A percentile compares a stretch with the other conserved stretches of the same genome.
These are phyloP conservation scores for Syritta pipiens DNA, from an alignment of 2,888 invertebrate species.

Conservation along the genomic window DNA sequence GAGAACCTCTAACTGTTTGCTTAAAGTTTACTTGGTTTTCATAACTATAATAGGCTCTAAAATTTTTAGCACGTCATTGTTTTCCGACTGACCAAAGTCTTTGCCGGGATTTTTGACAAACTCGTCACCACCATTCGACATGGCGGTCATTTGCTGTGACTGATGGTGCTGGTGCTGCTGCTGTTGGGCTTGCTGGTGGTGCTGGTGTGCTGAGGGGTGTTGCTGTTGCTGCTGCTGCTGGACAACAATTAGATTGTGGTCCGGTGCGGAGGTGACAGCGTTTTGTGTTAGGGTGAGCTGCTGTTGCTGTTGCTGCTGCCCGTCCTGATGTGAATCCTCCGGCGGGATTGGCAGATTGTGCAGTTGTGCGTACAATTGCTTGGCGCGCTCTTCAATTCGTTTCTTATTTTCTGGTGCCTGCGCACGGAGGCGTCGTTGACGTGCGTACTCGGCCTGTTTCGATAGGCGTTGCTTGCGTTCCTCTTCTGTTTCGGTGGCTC, in stretches of 20 bases:
- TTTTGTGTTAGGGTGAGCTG: constrained; percentile 53
- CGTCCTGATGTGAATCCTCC: constrained; percentile 62
- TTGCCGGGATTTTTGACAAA: constrained; percentile 73
- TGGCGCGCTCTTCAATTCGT: constrained; percentile 72
- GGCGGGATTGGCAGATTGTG: constrained; percentile 66
- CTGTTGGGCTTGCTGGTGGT: constrained; percentile 40
- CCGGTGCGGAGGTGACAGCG: constrained; percentile 28
- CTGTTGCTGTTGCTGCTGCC: constrained; percentile 71
- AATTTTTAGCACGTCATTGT: constrained; percentile 79
- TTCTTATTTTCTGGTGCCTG: constrained; percentile 75
- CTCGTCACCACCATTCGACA: constrained; percentile 62
- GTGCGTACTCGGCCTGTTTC: constrained; percentile 78
- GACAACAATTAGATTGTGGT: constrained; percentile 45
- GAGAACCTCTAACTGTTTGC: constrained; percentile 24
- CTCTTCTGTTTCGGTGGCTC: constrained; percentile 76
- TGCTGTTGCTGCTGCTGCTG: constrained; percentile 57
- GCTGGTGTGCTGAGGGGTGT: constrained; percentile 57
- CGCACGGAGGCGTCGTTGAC: constrained; percentile 76
- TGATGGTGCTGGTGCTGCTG: constrained; percentile 21
- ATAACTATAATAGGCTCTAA: constrained; percentile 79
- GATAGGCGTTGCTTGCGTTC: constrained; percentile 77
- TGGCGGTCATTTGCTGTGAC: constrained; percentile 52
- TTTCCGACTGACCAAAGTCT: constrained; percentile 75
- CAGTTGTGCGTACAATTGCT: constrained; percentile 76
- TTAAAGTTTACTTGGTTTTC: constrained; percentile 78